Evolutionary conservation across 2,888 invertebrate species (phyloP), one percentile per base, ranked within the genome.

Genomic region (Parnassius orleans): DNA sequence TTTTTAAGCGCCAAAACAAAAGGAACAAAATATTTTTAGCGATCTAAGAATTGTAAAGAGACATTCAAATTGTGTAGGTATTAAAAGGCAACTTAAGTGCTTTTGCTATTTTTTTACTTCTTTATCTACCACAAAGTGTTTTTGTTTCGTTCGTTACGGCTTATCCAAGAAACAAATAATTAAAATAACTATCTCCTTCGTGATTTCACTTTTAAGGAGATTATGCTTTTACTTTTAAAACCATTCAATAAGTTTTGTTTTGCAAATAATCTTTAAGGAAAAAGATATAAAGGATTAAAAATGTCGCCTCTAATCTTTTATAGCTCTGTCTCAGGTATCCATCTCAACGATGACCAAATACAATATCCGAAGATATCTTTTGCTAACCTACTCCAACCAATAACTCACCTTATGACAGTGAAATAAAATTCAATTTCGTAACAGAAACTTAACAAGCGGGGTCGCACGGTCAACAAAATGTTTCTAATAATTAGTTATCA

Each of bases 401-500:
- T 57, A 50, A 55, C 62, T 24, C 42, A 70, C 75, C 68, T 68
- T 78, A 77, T 53, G 5, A 0, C 24, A 7, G 46, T 9, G 46
- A 0, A 0, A 19, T 73, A 77, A 69, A 72, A 75, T 69, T 53
- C 53, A 68, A 61, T 61, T 67, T 71, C 15, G 46, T 41, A 44
- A 61, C 43, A 56, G 10, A 10, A 43, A 48, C 61, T n/a, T 57
- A 50, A 53, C 60, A 57, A 69, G 68, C 60, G 70, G 76, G 80
- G 80, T 82, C 80, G 83, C 78, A 75, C 78, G 82, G 83, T 84
- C 84, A 84, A 81, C 83, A 78, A 85, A 85, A 86, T 88, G 87
- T 88, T 87, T 87, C 87, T 81, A 86, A 86, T 88, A 87, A 88
- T 88, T 88, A 88, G 86, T 87, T 87, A 87, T 87, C 87, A 87